A percentile compares a stretch with the other conserved stretches of the same genome.
Conservation (phyloP, 2,113 vertebrate genomes). For the Phaethon lepturus region DNA sequence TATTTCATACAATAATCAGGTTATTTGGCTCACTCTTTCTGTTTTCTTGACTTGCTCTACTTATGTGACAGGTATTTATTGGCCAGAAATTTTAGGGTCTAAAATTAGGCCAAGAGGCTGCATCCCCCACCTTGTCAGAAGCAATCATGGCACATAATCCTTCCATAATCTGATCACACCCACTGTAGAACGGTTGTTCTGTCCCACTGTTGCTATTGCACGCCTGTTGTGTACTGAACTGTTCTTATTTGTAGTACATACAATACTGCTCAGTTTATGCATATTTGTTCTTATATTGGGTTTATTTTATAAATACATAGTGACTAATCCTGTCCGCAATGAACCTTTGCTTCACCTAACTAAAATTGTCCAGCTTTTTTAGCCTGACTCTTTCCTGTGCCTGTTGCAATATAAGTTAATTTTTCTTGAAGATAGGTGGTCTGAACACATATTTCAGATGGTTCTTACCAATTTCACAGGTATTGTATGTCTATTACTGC, state of each 20-base stretch:
- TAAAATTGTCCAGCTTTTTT: not conserved
- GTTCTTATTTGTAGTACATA: not conserved
- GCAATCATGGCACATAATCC: not conserved
- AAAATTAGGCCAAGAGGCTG: not conserved
- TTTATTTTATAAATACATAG: not conserved
- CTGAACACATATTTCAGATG: not conserved
- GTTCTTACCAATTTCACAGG: not conserved
- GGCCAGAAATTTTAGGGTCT: not conserved
- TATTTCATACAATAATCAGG: not conserved
- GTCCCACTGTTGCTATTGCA: not conserved
- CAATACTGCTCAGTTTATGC: not conserved
- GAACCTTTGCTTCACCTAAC: not conserved
- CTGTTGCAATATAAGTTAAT: not conserved
- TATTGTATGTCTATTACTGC: not conserved
- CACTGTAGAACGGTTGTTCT: not conserved
- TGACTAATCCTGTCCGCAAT: not conserved
- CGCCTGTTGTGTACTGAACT: not conserved
- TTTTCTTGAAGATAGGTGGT: not conserved
- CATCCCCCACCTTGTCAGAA: not conserved
- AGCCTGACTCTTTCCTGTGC: not conserved
- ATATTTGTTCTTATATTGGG: not conserved
- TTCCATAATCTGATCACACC: not conserved
- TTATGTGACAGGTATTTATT: not conserved
- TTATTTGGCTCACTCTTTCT: not conserved
- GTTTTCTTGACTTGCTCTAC: not conserved